Percentiles rank a stretch among this genome's conserved stretches.
phyloP scores from a whole-genome alignment of 2,113 vertebrate species.

The Amblyornis subalaris region DNA sequence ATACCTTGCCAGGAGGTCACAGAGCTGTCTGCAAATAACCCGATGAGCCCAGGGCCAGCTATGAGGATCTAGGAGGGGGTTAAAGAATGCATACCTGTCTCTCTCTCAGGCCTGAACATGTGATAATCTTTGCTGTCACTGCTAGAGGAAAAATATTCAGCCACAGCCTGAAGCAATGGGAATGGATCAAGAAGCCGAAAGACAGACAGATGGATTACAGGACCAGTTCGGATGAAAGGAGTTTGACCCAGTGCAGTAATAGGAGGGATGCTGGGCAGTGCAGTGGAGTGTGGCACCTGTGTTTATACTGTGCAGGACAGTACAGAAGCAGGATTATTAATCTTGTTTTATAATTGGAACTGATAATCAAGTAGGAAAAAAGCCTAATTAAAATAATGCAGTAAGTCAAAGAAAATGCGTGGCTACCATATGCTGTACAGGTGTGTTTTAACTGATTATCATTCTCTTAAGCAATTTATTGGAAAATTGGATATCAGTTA shows the following conservation, averaged over 20 bases:
- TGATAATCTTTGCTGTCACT: neutral
- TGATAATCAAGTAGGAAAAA: neutral
- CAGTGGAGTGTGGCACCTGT: neutral
- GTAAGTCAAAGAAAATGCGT: constrained; percentile 20
- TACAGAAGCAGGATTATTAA: neutral
- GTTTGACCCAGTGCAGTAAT: neutral
- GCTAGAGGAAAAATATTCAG: neutral
- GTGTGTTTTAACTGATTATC: constrained; percentile 45
- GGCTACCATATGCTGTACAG: constrained; percentile 54
- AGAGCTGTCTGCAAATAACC: neutral
- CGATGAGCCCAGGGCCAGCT: neutral
- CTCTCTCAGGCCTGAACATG: neutral
- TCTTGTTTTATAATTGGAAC: neutral
- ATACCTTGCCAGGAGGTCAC: neutral
- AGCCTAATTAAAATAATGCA: constrained; percentile 51
- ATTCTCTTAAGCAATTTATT: constrained; percentile 46
- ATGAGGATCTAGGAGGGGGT: neutral
- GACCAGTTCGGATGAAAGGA: neutral
- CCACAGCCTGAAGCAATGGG: neutral
- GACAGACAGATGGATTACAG: neutral
- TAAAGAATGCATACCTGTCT: neutral
- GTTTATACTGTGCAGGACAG: neutral
- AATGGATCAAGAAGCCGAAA: neutral
- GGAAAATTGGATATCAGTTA: constrained; percentile 58
- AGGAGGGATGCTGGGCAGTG: neutral